phyloP scores from a whole-genome alignment of 2,113 vertebrate species.

The Microtus richardsoni region DNA sequence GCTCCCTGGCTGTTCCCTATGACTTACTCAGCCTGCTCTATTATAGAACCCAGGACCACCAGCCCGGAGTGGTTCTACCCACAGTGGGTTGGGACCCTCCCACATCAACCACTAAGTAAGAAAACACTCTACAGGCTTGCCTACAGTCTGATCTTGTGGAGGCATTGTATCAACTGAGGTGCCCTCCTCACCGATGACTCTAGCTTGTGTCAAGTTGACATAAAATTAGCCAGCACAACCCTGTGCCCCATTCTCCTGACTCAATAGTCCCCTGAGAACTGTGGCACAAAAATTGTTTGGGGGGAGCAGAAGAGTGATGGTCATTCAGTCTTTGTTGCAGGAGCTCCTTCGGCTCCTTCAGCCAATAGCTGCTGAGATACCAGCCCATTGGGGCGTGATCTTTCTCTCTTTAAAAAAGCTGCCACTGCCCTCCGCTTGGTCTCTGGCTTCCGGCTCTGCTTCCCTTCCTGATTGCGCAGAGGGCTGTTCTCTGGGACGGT shows the following conservation, averaged over 20 bases:
- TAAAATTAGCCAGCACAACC: neutral
- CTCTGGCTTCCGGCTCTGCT: too few species aligned
- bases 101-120: neutral
- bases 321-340: neutral
- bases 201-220: too few species aligned
- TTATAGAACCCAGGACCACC: neutral
- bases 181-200: too few species aligned
- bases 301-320: neutral
- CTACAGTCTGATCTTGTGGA: neutral
- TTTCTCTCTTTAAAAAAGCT: too few species aligned
- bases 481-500: too few species aligned
- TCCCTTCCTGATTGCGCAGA: too few species aligned
- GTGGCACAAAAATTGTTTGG: too few species aligned
- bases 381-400: too few species aligned
- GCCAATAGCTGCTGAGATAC: too few species aligned
- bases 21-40: neutral
- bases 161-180: neutral
- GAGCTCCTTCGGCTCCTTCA: too few species aligned
- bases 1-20: neutral
- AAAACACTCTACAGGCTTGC: neutral
- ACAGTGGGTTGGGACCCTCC: neutral
- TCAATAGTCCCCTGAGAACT: neutral
- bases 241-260: neutral
- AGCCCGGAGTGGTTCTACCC: neutral
- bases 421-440: too few species aligned